Conservation (phyloP, 2,888 invertebrate genomes). For the Dryobotodes eremita region DNA sequence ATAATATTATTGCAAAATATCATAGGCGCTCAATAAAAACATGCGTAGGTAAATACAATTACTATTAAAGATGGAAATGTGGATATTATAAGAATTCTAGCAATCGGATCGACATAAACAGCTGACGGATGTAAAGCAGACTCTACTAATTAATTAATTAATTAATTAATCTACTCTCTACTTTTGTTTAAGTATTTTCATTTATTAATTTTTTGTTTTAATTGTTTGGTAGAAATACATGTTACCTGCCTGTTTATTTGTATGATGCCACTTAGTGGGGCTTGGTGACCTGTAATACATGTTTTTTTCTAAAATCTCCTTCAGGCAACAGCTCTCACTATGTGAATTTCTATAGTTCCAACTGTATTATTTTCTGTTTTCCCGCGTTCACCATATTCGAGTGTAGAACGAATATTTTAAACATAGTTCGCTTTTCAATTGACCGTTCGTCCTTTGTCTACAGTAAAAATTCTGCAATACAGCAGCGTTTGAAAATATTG, state of each 20-base stretch:
- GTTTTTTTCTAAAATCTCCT: too few relatives aligned
- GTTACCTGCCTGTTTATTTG: too few relatives aligned
- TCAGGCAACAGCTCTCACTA: too few relatives aligned
- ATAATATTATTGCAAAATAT: constrained; percentile 22
- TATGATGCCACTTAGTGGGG: too few relatives aligned
- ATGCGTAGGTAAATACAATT: neutral
- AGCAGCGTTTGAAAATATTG: constrained; percentile 18
- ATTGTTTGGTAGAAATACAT: too few relatives aligned
- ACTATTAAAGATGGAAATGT: neutral
- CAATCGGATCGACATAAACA: constrained; percentile 10
- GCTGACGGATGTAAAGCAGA: constrained; percentile 15
- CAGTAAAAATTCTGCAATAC: constrained; percentile 1
- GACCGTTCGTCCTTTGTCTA: constrained; percentile 22
- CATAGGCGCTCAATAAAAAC: neutral
- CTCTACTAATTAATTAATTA: too few relatives aligned
- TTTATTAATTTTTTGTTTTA: too few relatives aligned
- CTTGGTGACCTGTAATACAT: too few relatives aligned
- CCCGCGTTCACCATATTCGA: constrained; percentile 10
- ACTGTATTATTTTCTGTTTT: too few relatives aligned
- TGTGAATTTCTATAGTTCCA: too few relatives aligned
- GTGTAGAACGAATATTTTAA: constrained; percentile 20
- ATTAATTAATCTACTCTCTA: too few relatives aligned
- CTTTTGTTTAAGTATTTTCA: too few relatives aligned
- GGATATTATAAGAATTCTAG: neutral
- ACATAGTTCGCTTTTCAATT: constrained; percentile 23